phyloP scores from a whole-genome alignment of 2,113 vertebrate species.

The Anolis carolinensis region DNA sequence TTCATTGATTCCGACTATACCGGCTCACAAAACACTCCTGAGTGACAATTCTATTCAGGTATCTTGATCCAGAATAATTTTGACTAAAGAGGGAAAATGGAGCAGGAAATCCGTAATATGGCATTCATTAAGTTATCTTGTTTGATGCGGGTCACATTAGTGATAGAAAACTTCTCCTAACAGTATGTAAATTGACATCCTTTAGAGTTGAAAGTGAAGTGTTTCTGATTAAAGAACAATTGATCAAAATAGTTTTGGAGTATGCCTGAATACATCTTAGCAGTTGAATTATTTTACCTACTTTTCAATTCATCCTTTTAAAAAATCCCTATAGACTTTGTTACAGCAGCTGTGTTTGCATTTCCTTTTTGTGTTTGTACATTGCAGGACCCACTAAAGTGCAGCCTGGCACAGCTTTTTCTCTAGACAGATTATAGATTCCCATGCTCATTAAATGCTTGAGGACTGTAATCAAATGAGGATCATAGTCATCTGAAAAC shows the following conservation, averaged over 20 bases:
- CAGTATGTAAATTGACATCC: slow-evolving; percentile 5
- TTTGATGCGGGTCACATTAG: neutral
- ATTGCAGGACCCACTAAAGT: slow-evolving; percentile 61
- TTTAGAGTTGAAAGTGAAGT: slow-evolving; percentile 35
- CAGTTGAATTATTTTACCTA: slow-evolving; percentile 47
- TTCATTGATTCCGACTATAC: neutral
- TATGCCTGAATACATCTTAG: slow-evolving; percentile 52
- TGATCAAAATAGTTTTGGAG: slow-evolving; percentile 40
- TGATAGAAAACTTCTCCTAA: slow-evolving; percentile 17
- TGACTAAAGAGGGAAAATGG: neutral
- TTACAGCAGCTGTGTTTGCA: slow-evolving; percentile 60
- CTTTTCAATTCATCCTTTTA: slow-evolving; percentile 37
- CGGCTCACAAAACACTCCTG: neutral
- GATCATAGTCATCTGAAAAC: slow-evolving; percentile 49
- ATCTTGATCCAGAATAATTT: neutral
- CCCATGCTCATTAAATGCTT: slow-evolving; percentile 63
- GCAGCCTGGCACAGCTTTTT: slow-evolving; percentile 42
- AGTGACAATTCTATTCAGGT: neutral
- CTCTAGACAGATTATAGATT: slow-evolving; percentile 62
- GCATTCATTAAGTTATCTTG: slow-evolving; percentile 32
- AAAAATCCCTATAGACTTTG: slow-evolving; percentile 50
- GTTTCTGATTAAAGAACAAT: slow-evolving; percentile 47
- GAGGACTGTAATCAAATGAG: slow-evolving; percentile 50
- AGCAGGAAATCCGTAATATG: neutral
- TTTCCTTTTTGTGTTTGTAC: slow-evolving; percentile 68